Conservation (phyloP, 2,113 vertebrate species). For the Chrysemys picta region DNA sequence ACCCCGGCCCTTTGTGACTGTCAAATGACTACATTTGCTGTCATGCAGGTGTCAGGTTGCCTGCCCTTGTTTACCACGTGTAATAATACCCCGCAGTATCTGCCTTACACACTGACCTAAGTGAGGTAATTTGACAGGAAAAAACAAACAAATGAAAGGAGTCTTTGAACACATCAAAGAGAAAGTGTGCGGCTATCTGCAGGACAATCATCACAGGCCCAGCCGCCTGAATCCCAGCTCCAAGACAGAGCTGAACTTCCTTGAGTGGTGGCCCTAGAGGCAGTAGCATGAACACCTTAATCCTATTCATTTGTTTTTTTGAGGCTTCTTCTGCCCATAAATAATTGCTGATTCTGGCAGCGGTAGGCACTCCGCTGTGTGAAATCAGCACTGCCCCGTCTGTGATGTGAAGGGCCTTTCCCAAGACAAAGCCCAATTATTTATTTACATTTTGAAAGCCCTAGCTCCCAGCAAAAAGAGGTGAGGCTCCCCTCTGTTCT, state of each 20-base stretch:
- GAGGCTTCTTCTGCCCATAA: neutral
- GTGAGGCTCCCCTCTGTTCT: neutral
- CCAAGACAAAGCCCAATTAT: neutral
- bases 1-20: neutral
- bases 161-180: conserved; percentile 48
- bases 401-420: neutral
- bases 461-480: neutral
- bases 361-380: neutral
- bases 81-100: conserved; percentile 7
- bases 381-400: accelerated
- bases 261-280: no score
- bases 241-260: neutral
- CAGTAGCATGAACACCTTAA: neutral
- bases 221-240: neutral
- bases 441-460: neutral
- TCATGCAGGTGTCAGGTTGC: conserved; percentile 39
- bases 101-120: neutral
- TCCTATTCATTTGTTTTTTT: neutral
- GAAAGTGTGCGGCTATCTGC: neutral
- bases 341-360: neutral
- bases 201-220: neutral
- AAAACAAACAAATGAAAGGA: conserved; percentile 53
- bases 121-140: conserved; percentile 27
- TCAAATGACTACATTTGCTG: neutral
- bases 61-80: neutral